Base-by-base conservation (phyloP, 2,888 invertebrate species). In the Andrena fulva region DNA sequence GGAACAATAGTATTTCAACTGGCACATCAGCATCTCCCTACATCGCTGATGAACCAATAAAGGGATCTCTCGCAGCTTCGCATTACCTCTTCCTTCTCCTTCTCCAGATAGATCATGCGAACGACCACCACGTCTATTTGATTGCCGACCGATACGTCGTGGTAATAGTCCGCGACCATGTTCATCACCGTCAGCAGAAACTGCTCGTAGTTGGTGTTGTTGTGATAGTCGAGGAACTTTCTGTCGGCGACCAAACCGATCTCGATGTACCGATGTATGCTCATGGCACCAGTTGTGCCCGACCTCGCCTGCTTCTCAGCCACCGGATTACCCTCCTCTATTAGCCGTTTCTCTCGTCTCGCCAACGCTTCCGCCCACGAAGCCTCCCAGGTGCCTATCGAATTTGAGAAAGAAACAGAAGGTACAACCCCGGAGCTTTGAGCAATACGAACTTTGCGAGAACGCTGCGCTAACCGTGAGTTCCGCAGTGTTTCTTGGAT, bases 141-240 rank as follows among this genome's bases (percentile, higher is more conserved):
- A 94, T 98, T 98, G 60, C 98, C 98, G 85, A 98, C 97, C 72
- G 97, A 97, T 10, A 97, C 97, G 90, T 98, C 97, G 95, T 97
- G 96, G 94, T 97, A 98, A 59, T 97, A 94, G 8, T 96, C 96
- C 2, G 97, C 96, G 94, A 96, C 98, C 97, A 98, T 98, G 92
- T 98, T 98, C 97, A 98, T 98, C 80, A 98, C 96, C 60, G 98
- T 98, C 64, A 98, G 95, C 56, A 98, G 95, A 93, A 98, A 98
- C 16, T 96, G 97, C 92, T 97, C 97, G 88, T 98, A 95, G 92
- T 97, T 97, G 88, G 96, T 96, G 88, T 96, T 95, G 84, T 95
- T 95, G 94, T 98, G 98, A 93, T 97, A 98, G 76, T 97, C 96
- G 77, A 97, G 96, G 97, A 98, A 98, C 87, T 96, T 96, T 73